Evolutionary conservation across 35 echinoderm and acorn worm genomes (phyloP).

Genomic region (Chiridota heheva): DNA sequence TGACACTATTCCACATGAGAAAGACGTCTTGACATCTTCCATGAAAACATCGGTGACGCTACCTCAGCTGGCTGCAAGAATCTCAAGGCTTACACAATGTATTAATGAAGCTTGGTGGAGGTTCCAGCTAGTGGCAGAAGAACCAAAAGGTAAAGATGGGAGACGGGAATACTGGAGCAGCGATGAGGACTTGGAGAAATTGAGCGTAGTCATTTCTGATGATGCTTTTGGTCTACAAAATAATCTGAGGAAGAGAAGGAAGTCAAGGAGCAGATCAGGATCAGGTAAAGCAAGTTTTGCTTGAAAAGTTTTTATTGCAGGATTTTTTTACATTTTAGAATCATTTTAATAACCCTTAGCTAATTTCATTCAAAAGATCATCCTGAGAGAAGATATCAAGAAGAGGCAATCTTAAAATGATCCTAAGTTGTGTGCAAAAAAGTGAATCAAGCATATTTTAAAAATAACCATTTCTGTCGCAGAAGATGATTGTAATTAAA

Average conservation of each 20-base stretch:
- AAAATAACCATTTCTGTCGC: too few species aligned
- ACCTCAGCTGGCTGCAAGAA: conserved; percentile 64
- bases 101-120: conserved; percentile 97
- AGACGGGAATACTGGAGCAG: conserved; percentile 35
- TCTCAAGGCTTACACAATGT: conserved; percentile 65
- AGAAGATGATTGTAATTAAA: too few species aligned
- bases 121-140: conserved; percentile 80
- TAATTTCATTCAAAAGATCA: too few species aligned
- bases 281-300: conserved; percentile 49
- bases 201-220: conserved; percentile 13
- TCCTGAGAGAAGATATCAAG: too few species aligned
- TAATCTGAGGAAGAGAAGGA: conserved; percentile 31
- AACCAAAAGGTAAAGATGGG: background rate
- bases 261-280: conserved; percentile 31
- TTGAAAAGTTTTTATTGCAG: background rate
- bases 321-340: background rate
- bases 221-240: conserved; percentile 11
- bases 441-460: too few species aligned
- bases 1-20: conserved; percentile 20
- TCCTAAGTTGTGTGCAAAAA: too few species aligned
- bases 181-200: conserved; percentile 58
- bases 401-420: too few species aligned
- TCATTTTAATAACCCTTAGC: background rate
- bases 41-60: conserved; percentile 61
- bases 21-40: conserved; percentile 46